Base-by-base conservation (phyloP, 35 echinoderm and acorn worm genomes). In the Antedon bifida region DNA sequence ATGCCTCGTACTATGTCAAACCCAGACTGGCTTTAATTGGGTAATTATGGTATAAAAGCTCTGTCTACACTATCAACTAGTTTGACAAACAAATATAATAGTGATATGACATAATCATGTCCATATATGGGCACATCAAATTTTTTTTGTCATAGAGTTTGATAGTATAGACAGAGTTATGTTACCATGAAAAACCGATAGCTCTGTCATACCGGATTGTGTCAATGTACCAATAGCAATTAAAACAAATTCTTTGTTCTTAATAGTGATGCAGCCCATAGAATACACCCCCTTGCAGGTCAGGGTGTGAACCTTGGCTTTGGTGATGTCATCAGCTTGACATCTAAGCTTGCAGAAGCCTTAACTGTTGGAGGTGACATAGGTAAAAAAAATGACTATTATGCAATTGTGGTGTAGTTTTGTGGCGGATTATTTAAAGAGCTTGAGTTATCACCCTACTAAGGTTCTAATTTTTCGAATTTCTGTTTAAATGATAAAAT, bases 251-350 rank as follows among this genome's bases (percentile, higher is more conserved):
- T 42, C 14, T 14, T 42, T 42, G 38, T 42, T 7, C 38, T 7
- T 77, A 36, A 13, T 33, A 99, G 95, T 26, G 95, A 99, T 90
- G 90, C 95, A 82, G 95, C 95, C 14, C 95, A 99, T 36, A 80
- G 95, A 34, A 83, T 99, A 13, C 95, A 99, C 35, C 95, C 95
- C 13, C 46, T 99, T 29, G 95, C 95, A 77, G 95, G 95, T 11
- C 95, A 92, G 74, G 95, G 95, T 32, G 86, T 93, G 78, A 99
- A 99, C 83, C 91, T 99, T 44, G 95, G 95, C 2, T 99, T 99
- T 93, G 95, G 90, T 13, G 95, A 99, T 84, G 95, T 99, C 0
- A 38, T 35, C 32, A 82, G 87, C 79, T 87, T 99, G 14, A 86
- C 79, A 77, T 84, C 89, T 55, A 78, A 74, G 5, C 36, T 99